Evolutionary conservation across 92 coral and sea anemone genomes (phyloP).

Genomic region (Bergia sp.): DNA sequence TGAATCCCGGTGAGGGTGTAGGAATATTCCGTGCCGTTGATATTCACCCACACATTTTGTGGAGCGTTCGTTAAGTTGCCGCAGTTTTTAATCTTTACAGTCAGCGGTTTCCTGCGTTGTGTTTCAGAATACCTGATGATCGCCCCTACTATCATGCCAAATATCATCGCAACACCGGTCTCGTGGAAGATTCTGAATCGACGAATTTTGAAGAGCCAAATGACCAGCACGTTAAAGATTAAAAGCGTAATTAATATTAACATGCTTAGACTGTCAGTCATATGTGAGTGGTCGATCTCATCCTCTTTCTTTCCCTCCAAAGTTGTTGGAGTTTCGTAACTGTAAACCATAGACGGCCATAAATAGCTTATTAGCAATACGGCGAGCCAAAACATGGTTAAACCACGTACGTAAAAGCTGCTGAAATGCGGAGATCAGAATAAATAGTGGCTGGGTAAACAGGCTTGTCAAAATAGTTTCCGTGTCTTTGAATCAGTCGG

Average conservation of each 20-base stretch:
- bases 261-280: constrained; percentile 96
- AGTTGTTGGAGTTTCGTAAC: constrained; percentile 85
- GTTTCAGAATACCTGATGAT: constrained; percentile 86
- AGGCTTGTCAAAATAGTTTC: background rate
- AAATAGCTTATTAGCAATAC: constrained; percentile 18
- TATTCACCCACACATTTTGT: constrained; percentile 79
- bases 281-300: constrained; percentile 96
- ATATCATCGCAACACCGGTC: constrained; percentile 97
- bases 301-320: constrained; percentile 94
- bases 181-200: constrained; percentile 93
- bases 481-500: background rate
- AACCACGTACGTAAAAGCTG: background rate
- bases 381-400: background rate
- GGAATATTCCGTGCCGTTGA: constrained; percentile 92
- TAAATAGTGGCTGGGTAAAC: background rate
- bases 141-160: constrained; percentile 91
- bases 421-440: background rate
- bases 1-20: constrained; percentile 94
- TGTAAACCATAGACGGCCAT: constrained; percentile 23
- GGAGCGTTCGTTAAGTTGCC: constrained; percentile 93
- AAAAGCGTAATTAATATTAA: constrained; percentile 85
- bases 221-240: constrained; percentile 89
- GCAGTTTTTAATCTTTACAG: constrained; percentile 92
- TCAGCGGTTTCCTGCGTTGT: constrained; percentile 75
- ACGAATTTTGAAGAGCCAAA: constrained; percentile 96